Base-by-base conservation (phyloP, 2,797 vertebrate species). In the Eulemur mongoz region DNA sequence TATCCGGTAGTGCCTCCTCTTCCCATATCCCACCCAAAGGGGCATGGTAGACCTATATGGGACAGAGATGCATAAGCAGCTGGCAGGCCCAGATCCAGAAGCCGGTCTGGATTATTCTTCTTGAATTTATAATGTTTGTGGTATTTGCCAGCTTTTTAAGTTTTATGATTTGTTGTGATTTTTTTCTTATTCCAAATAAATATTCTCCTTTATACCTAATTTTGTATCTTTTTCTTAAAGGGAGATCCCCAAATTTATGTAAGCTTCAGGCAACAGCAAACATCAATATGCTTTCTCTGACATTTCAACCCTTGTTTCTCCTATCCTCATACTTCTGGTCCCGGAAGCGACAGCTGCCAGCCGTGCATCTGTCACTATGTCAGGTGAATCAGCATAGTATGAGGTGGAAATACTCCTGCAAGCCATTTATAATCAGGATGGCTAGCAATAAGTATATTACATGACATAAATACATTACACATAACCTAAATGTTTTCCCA, bases 101-200 rank as follows among this genome's bases (percentile, higher is more conserved):
- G 11, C 40, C 61, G 54, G 22, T 78, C 88, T 90, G 72, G 40
- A 78, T 84, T 61, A 65, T 67, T 80, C 67, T 65, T 45, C 91
- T 94, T 35, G 61, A 90, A 61, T 88, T 88, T 54, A 52, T 80
- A 48, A 78, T 88, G 27, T 59, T 89, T 73, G 70, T 87, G 54
- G 17, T 79, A 89, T 84, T 94, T 40, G 18, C 35, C 72, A 92
- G 43, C 72, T 80, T 94, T 79, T 85, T 38, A 81, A 80, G 30
- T 40, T 75, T 25, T 91, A 35, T 61, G 38, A 82, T 80, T 91
- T 90, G 20, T 84, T 65, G 45, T 63, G 22, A 59, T 79, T 86
- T 57, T 52, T 91, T 89, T 48, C 57, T 94, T 45, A 90, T 75
- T 83, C 54, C 61, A 87, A 81, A 82, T 84, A 87, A 81, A 76